Conservation (phyloP, 2,797 vertebrate species). For the Hydrocynus forskahlii region DNA sequence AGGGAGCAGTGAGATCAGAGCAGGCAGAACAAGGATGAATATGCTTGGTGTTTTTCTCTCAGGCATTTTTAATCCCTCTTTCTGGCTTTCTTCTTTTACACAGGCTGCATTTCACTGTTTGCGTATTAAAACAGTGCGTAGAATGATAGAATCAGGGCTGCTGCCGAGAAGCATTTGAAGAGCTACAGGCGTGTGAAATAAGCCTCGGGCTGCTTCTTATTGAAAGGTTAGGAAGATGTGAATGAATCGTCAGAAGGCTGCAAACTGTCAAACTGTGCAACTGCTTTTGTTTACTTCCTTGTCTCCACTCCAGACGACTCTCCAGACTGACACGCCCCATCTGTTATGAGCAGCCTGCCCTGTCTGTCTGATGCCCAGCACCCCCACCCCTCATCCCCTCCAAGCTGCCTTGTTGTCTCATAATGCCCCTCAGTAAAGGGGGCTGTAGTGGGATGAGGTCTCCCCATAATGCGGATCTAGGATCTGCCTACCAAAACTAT, state of each 20-base stretch:
- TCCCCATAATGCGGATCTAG: neutral
- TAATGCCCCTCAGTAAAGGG: neutral
- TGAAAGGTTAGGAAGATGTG: neutral
- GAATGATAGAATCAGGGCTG: neutral
- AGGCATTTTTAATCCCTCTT: constrained; percentile 4
- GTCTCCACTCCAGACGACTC: neutral
- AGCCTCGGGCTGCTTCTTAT: neutral
- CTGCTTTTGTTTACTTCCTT: constrained; percentile 20
- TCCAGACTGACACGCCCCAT: constrained; percentile 24
- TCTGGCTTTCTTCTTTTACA: neutral
- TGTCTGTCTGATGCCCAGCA: neutral
- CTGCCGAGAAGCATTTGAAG: neutral
- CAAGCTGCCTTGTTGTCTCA: constrained; percentile 8
- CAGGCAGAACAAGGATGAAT: neutral
- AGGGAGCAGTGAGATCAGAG: constrained; percentile 42
- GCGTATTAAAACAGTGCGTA: constrained; percentile 1
- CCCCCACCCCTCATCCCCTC: neutral
- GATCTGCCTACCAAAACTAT: neutral
- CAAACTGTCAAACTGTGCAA: neutral
- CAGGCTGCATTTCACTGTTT: constrained; percentile 9
- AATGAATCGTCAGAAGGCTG: neutral
- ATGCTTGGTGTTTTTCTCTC: constrained; percentile 7
- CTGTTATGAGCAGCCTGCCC: constrained; percentile 1
- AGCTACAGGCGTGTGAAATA: neutral
- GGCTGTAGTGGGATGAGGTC: neutral